Percentiles rank a stretch among this genome's conserved stretches.
phyloP scores from a whole-genome alignment of 2,113 vertebrate species.

The Chitala chitala region DNA sequence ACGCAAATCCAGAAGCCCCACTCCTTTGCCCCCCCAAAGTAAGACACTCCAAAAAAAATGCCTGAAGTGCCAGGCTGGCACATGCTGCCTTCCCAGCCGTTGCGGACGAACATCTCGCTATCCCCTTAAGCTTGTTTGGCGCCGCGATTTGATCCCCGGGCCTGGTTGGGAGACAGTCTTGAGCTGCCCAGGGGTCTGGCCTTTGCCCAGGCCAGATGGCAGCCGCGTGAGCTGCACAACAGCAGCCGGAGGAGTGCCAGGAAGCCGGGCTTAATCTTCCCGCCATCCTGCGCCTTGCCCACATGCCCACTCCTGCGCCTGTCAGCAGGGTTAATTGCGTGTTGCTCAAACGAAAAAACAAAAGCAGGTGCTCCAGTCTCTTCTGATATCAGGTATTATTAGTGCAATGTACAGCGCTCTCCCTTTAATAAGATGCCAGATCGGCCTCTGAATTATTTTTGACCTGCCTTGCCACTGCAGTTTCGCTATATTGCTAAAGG shows the following conservation, averaged over 20 bases:
- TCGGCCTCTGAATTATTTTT: neutral
- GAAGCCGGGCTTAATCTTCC: neutral
- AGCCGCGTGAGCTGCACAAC: neutral
- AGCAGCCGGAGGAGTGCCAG: neutral
- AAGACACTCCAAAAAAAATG: neutral
- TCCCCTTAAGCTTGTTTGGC: conserved; percentile 12
- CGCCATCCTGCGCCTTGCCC: neutral
- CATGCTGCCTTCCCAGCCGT: neutral
- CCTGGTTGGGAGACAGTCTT: neutral
- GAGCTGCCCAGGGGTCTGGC: neutral
- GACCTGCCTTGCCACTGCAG: neutral
- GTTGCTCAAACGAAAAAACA: conserved; percentile 10
- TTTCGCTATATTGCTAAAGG: neutral
- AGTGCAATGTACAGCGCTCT: neutral
- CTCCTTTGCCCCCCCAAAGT: no score
- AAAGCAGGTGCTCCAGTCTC: conserved; percentile 22
- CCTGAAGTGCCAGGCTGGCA: conserved; percentile 16
- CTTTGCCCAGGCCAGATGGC: conserved; percentile 21
- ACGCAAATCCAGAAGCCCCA: no score
- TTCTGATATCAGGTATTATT: conserved; percentile 1
- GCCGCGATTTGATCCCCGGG: neutral
- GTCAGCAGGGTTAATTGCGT: conserved; percentile 25
- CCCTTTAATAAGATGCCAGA: conserved; percentile 3
- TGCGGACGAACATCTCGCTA: neutral
- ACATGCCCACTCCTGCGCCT: neutral